A percentile compares a stretch with the other conserved stretches of the same genome.
These are phyloP conservation scores for Sericinus montela DNA, from an alignment of 2,888 invertebrate species.

Conservation along the genomic window DNA sequence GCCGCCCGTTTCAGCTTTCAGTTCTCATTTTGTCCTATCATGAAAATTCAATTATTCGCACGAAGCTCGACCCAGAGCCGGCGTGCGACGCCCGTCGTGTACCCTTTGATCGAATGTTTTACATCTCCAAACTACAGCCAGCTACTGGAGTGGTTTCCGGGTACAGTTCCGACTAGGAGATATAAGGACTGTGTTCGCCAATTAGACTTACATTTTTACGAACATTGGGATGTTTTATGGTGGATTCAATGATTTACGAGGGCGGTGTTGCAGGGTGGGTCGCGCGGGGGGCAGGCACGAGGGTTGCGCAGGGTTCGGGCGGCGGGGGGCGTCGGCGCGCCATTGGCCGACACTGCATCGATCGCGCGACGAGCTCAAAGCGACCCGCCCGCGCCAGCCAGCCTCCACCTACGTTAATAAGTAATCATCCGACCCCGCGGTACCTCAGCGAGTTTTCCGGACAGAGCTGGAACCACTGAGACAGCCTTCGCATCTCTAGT, in stretches of 20 bases:
- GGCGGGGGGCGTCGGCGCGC: conserved; percentile 70
- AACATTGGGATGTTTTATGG: conserved; percentile 77
- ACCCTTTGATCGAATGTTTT: conserved; percentile 67
- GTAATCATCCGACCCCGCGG: conserved; percentile 77
- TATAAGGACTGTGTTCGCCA: conserved; percentile 69
- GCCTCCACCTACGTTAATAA: conserved; percentile 80
- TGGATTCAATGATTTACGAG: conserved; percentile 78
- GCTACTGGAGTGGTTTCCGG: conserved; percentile 44
- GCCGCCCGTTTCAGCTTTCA: conserved; percentile 74
- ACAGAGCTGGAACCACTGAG: conserved; percentile 68
- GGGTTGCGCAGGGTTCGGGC: conserved; percentile 65
- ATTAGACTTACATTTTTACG: conserved; percentile 78
- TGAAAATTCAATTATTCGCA: conserved; percentile 78
- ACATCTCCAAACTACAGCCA: conserved; percentile 50
- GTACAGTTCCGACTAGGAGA: conserved; percentile 58
- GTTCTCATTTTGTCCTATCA: conserved; percentile 75
- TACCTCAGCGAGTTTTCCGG: conserved; percentile 76
- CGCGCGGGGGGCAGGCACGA: conserved; percentile 47
- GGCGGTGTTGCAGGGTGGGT: conserved; percentile 65
- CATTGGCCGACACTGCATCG: conserved; percentile 76
- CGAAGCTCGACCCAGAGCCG: conserved; percentile 55
- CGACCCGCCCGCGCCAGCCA: conserved; percentile 74
- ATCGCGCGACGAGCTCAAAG: conserved; percentile 69
- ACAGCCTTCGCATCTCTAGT: conserved; percentile 68
- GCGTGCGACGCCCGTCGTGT: conserved; percentile 53